Conservation (phyloP, 23 tunicate species). For the Styela plicata region DNA sequence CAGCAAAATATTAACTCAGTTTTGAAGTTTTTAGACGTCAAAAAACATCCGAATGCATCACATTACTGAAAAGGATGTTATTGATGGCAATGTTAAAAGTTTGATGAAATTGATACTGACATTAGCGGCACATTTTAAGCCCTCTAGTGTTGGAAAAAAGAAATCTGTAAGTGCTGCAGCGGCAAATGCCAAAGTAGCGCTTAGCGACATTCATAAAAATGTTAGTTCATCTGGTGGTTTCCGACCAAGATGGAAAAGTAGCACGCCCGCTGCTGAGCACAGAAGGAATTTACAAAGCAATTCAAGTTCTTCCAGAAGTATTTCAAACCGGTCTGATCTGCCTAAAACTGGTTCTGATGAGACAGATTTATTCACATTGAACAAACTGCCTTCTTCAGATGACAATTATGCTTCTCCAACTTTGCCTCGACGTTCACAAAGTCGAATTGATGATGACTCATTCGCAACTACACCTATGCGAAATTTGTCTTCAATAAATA, state of each 20-base stretch:
- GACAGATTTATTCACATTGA: not conserved
- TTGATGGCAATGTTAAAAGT: slow-evolving; percentile 59
- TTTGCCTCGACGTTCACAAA: not conserved
- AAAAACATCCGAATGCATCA: slow-evolving; percentile 15
- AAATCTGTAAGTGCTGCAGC: not conserved
- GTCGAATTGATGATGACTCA: not conserved
- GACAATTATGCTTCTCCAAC: not conserved
- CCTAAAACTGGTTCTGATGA: not conserved
- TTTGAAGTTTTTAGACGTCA: slow-evolving; percentile 1
- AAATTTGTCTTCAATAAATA: slow-evolving; percentile 10
- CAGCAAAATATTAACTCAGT: slow-evolving; percentile 3
- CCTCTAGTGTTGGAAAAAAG: slow-evolving; percentile 56
- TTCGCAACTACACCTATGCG: not conserved
- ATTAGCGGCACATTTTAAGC: slow-evolving; percentile 92
- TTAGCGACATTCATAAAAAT: slow-evolving; percentile 5
- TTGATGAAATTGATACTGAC: slow-evolving; percentile 76
- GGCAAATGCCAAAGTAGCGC: slow-evolving; percentile 16
- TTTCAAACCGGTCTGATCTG: not conserved
- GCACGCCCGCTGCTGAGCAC: not conserved
- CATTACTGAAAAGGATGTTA: slow-evolving; percentile 33
- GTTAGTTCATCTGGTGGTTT: not conserved
- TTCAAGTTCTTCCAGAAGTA: not conserved
- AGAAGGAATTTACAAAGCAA: not conserved
- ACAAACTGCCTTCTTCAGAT: not conserved
- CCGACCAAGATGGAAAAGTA: not conserved